Base-by-base conservation (phyloP, 2,888 invertebrate species). In the Rhodophaea formosa region DNA sequence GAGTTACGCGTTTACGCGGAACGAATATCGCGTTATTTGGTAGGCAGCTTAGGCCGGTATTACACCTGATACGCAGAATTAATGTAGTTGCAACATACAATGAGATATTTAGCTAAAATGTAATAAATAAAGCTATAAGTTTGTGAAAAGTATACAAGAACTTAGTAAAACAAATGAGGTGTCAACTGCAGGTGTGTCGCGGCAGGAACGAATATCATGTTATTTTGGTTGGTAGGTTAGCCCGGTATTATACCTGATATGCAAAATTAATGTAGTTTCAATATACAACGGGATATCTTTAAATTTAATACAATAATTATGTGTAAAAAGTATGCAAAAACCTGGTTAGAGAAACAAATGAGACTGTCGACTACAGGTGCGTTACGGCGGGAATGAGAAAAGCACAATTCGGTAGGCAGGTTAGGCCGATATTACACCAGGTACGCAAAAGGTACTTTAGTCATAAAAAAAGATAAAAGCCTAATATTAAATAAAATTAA, bases 21-120 rank as follows among this genome's bases (percentile, higher is more conserved):
- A 79, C 80, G 74, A 80, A 79, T 82, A 79, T 77, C 76, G 72
- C 69, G 72, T 71, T 72, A 71, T 76, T 73, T 69, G 63, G 69
- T 64, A 67, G 62, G 30, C 16, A 51, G 62, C 53, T 49, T 47
- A 56, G 23, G 43, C 8, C 30, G 42, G 43, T n/a, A 16, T 35
- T 15, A 35, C 51, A 51, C 35, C 51, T 51, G 51, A 35, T 35
- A 30, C 12, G 8, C 16, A 8, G 10, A 51, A 51, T 51, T 51
- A 35, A 51, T 51, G 16, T 39, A 39, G 39, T n/a, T 39, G 3
- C 3, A 0, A 39, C 39, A 2, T n/a, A 39, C 10, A 1, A 35
- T 35, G 8, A 35, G 35, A 12, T 35, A 10, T 35, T 2, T 35
- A 10, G 10, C 10, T 32, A 8, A 8, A 8, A 32, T 6, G 1